phyloP scores from a whole-genome alignment of 2,888 invertebrate genomes.

The Caenorhabditis sulstoni region DNA sequence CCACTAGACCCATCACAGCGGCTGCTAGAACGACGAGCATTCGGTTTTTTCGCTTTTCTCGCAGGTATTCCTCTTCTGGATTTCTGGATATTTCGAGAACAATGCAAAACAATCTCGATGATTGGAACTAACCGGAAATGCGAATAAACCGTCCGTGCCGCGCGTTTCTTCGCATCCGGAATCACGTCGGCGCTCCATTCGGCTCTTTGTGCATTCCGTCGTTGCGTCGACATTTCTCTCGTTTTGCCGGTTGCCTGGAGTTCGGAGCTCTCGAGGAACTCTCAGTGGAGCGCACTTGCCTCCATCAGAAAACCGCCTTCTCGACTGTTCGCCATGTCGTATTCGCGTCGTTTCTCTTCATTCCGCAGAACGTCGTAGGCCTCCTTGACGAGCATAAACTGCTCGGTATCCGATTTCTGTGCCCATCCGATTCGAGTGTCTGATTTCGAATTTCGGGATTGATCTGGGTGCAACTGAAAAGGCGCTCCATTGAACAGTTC shows the following conservation, averaged over 20 bases:
- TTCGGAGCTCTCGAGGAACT: neutral
- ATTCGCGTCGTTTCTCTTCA: slow-evolving; percentile 53
- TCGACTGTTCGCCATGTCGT: slow-evolving; percentile 47
- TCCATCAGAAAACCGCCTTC: slow-evolving; percentile 62
- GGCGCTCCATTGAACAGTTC: neutral
- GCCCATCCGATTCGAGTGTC: slow-evolving; percentile 58
- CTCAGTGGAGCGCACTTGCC: slow-evolving; percentile 6
- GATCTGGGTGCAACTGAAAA: slow-evolving; percentile 58
- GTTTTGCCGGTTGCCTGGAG: slow-evolving; percentile 41
- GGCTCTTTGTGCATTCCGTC: slow-evolving; percentile 46
- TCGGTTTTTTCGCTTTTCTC: slow-evolving; percentile 53
- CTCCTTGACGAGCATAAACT: slow-evolving; percentile 63
- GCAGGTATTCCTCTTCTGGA: slow-evolving; percentile 59
- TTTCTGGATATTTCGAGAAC: slow-evolving; percentile 55
- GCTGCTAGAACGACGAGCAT: slow-evolving; percentile 29
- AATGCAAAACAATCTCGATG: neutral
- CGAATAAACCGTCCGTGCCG: slow-evolving; percentile 21
- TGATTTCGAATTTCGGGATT: slow-evolving; percentile 9
- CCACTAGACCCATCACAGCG: slow-evolving; percentile 27
- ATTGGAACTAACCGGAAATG: slow-evolving; percentile 49
- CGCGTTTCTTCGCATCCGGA: slow-evolving; percentile 33
- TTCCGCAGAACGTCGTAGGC: slow-evolving; percentile 58
- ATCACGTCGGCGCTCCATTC: slow-evolving; percentile 58
- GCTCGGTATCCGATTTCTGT: slow-evolving; percentile 47
- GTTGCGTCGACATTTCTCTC: slow-evolving; percentile 35